Base-by-base conservation (phyloP, 2,888 invertebrate species). In the Chloroclysta siterata region DNA sequence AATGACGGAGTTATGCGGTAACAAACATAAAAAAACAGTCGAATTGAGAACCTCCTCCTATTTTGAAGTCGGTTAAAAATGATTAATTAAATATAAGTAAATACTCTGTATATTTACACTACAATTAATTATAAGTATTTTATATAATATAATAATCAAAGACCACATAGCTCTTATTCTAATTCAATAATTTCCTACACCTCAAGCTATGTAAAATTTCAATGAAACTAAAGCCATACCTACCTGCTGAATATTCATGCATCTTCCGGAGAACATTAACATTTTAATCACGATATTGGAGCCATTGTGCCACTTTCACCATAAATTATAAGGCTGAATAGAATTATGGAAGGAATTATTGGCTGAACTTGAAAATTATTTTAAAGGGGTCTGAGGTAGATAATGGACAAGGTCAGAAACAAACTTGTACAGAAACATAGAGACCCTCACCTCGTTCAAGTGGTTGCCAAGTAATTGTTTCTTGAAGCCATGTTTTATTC, bases 221-320 rank as follows among this genome's bases (percentile, higher is more conserved):
- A 65, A 54, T 65, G 53, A 59, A 65, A 61, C 65, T 59, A 55
- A 54, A 60, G 50, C 51, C 52, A 28, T 15, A 53, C 33, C 44
- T 28, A 10, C 14, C 8, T 46, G 47, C 46, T 65, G 61, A 68
- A 69, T 69, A 70, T 71, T 63, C 68, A 68, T 66, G 57, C 56
- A 22, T 58, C 55, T 66, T 54, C 60, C 58, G 54, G 60, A 63
- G 66, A 58, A 63, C 66, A 70, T 71, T 68, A 65, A 63, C 69
- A 69, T 69, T 71, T 69, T 71, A 69, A 71, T 67, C 64, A 67
- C 65, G 65, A 52, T 65, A 65, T 61, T 53, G 65, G 52, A 61
- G 60, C 58, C 46, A 65, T 65, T 65, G 65, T 65, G 47, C 65
- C 55, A 61, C 61, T 61, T 60, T 52, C 22, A 36, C 51, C 42